A percentile compares a stretch with the other conserved stretches of the same genome.
phyloP scores from a whole-genome alignment of 2,888 invertebrate species.

The Cybosia mesomella region DNA sequence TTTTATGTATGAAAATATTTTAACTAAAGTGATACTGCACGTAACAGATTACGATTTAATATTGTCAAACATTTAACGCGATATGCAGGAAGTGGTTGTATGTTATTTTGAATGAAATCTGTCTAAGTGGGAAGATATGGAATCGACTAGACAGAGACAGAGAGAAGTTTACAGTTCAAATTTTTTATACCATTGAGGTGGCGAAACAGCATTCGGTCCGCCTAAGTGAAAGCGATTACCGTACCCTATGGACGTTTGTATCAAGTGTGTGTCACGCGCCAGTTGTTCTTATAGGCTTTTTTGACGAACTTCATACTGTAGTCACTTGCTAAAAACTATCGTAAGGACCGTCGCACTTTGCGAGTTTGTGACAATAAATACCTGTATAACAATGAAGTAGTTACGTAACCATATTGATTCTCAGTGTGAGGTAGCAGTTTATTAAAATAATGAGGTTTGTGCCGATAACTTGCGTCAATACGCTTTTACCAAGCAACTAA shows the following conservation, averaged over 20 bases:
- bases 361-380: not conserved
- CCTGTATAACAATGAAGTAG: not conserved
- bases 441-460: not conserved
- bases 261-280: not conserved
- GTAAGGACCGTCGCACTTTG: not conserved
- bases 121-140: not conserved
- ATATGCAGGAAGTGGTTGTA: slow-evolving; percentile 73
- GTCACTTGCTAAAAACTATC: not conserved
- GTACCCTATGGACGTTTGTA: not conserved
- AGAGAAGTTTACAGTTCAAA: not conserved
- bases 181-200: not conserved
- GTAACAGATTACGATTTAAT: slow-evolving; percentile 62
- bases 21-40: slow-evolving; percentile 63
- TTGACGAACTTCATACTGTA: not conserved
- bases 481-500: not conserved
- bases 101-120: slow-evolving; percentile 63
- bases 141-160: not conserved
- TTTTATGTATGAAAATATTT: slow-evolving; percentile 59
- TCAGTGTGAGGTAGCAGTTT: not conserved
- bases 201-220: too few species aligned
- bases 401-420: not conserved
- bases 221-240: not conserved
- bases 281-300: not conserved
- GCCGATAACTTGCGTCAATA: not conserved
- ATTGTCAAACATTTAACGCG: slow-evolving; percentile 75